phyloP scores from a whole-genome alignment of 2,797 vertebrate genomes.

The Ispidina lecontei region DNA sequence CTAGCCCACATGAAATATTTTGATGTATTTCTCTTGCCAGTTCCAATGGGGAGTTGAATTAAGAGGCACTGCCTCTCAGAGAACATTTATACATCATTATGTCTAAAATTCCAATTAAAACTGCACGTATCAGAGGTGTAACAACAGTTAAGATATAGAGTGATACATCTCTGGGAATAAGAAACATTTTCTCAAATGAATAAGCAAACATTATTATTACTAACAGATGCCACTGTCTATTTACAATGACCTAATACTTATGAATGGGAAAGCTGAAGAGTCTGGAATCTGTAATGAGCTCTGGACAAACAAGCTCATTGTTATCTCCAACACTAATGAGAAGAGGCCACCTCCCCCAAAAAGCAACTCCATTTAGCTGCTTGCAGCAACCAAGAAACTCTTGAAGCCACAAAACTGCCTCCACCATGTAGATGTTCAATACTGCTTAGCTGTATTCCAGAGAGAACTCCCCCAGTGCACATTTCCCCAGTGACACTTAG shows the following conservation, averaged over 20 bases:
- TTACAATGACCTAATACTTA: conserved; percentile 33
- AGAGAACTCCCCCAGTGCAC: neutral
- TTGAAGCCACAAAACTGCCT: neutral
- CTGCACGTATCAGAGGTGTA: neutral
- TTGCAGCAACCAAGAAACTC: neutral
- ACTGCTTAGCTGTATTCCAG: neutral
- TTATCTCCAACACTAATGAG: conserved; percentile 49
- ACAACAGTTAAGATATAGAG: neutral
- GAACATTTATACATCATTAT: conserved; percentile 11
- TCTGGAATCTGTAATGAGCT: conserved; percentile 58
- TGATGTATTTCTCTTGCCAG: neutral
- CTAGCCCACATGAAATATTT: neutral
- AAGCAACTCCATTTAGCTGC: neutral
- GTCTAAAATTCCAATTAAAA: conserved; percentile 39
- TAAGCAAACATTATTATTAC: conserved; percentile 56
- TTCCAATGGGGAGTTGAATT: neutral
- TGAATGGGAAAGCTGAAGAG: conserved; percentile 55
- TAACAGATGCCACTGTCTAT: conserved; percentile 22
- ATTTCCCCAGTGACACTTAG: neutral
- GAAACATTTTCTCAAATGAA: conserved; percentile 51
- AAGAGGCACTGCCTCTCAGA: neutral
- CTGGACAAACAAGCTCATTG: conserved; percentile 58
- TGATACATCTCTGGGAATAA: neutral
- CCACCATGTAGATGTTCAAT: neutral
- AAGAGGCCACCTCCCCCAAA: neutral